Evolutionary conservation across 2,888 invertebrate species (phyloP), one percentile per base, ranked within the genome.

Genomic region (Andrena dorsata): DNA sequence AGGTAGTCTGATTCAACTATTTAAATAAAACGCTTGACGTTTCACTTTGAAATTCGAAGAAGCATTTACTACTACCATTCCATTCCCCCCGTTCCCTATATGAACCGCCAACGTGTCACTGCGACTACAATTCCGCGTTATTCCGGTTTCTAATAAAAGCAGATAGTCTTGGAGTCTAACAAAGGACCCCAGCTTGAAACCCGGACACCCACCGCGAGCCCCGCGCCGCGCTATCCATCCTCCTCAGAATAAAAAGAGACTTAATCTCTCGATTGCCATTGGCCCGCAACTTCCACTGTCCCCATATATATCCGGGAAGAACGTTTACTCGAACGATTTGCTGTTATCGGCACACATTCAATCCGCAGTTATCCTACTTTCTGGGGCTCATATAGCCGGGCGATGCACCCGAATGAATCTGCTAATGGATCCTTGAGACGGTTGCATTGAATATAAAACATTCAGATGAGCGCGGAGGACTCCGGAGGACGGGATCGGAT

Each of bases 291-390:
- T 71, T 71, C 13, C 74, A 61, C 51, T 53, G 68, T 63, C 41
- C 51, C 30, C 65, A 26, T 78, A 68, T 73, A 68, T 66, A 74
- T 63, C 41, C 74, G 58, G 2, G 28, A 8, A 66, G 61, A 61
- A 77, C 77, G 70, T 60, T 77, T 80, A 77, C 60, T 41, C 71
- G 68, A 61, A 41, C 78, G 71, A 78, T 80, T 80, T 72, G 78
- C 78, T 61, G 78, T 78, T 80, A 72, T 80, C 78, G 78, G 56
- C 61, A 72, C 56, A 80, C 78, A 68, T 72, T 72, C 78, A 66
- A 66, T 61, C 78, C 78, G 78, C 53, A 78, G 80, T 72, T 80
- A 78, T 72, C 61, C 80, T 78, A 78, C 66, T 78, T 80, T 63
- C 71, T n/a, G 28, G 47, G 6, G 49, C 79, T 79, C 79, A 23